phyloP scores from a whole-genome alignment of 2,888 invertebrate species.

The Dolomedes plantarius region DNA sequence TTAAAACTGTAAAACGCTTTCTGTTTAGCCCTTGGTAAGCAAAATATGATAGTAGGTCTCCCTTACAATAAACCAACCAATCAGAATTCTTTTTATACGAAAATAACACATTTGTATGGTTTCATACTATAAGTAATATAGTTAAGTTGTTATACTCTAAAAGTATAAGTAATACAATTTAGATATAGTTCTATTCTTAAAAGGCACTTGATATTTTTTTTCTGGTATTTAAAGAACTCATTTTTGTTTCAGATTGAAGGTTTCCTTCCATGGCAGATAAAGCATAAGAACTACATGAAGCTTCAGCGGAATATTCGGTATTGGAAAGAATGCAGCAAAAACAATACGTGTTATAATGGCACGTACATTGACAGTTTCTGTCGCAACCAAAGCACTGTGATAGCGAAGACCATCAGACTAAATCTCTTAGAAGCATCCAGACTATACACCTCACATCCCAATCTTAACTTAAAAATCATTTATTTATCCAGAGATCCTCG shows the following conservation, averaged over 20 bases:
- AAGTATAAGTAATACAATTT: too few species aligned
- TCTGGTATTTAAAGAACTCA: too few species aligned
- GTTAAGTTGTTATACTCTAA: too few species aligned
- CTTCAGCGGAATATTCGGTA: conserved; percentile 72
- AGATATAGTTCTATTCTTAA: too few species aligned
- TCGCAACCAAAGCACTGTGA: conserved; percentile 71
- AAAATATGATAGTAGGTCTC: too few species aligned
- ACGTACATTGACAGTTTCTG: conserved; percentile 73
- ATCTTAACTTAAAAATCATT: conserved; percentile 73
- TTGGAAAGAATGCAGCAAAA: conserved; percentile 73
- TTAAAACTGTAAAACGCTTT: too few species aligned
- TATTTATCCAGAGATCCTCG: conserved; percentile 74
- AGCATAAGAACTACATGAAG: conserved; percentile 46
- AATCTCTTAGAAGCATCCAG: conserved; percentile 72
- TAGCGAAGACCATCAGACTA: conserved; percentile 74
- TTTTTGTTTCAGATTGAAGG: conserved; percentile 41
- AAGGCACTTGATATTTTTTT: too few species aligned
- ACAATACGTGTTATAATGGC: conserved; percentile 70
- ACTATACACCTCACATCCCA: conserved; percentile 63
- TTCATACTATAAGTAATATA: too few species aligned
- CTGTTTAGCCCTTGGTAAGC: too few species aligned
- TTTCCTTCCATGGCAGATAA: conserved; percentile 53
- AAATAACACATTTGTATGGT: too few species aligned
- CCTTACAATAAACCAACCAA: too few species aligned
- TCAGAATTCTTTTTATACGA: too few species aligned